Conservation (phyloP, 2,113 vertebrate genomes). For the Trochalopteron elliotii region DNA sequence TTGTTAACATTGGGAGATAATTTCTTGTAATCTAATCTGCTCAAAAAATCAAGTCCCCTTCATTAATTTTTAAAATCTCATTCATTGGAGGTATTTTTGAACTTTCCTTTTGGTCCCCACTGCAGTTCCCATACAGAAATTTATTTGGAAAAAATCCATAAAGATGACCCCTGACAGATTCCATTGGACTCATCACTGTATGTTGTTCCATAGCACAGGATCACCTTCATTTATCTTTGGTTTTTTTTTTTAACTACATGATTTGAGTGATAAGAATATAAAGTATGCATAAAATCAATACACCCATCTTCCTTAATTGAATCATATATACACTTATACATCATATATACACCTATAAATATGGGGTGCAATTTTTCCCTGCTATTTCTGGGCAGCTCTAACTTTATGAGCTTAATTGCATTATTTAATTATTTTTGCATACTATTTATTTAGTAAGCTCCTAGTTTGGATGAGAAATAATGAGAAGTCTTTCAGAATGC, state of each 20-base stretch:
- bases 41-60: not conserved
- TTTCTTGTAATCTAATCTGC: not conserved
- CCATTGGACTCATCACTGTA: not conserved
- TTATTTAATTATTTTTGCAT: slow-evolving; percentile 50
- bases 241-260: not conserved
- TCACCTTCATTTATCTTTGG: not conserved
- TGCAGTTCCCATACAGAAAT: not conserved
- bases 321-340: not conserved
- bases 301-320: not conserved
- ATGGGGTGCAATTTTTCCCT: slow-evolving; percentile 22
- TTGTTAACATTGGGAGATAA: not conserved
- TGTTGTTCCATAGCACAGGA: not conserved
- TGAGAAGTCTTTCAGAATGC: slow-evolving; percentile 60
- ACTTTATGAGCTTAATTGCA: slow-evolving; percentile 55
- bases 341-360: not conserved
- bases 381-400: slow-evolving; percentile 35
- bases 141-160: not conserved
- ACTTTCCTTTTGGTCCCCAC: not conserved
- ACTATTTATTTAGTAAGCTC: slow-evolving; percentile 52
- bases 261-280: slow-evolving; percentile 10
- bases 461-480: slow-evolving; percentile 60
- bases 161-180: not conserved
- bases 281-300: slow-evolving; percentile 34
- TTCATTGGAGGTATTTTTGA: not conserved
- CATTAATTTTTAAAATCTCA: not conserved